Percentiles rank a stretch among this genome's conserved stretches.
Conservation (phyloP, 2,888 invertebrate species). For the Buathra laborator region DNA sequence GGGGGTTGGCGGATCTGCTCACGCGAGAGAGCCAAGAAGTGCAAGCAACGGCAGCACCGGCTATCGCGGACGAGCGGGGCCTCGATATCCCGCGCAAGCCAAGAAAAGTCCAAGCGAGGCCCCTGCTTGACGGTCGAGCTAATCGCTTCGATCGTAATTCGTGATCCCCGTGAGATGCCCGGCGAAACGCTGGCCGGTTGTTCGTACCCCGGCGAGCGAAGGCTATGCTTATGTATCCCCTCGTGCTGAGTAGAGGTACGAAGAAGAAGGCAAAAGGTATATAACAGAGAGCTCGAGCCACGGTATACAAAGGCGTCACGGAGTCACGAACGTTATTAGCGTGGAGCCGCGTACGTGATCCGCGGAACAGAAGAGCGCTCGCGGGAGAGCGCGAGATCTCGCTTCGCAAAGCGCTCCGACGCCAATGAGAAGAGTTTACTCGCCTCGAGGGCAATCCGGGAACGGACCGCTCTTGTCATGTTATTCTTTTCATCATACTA, state of each 20-base stretch:
- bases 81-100: constrained; percentile 40
- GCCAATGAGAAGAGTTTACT: constrained; percentile 65
- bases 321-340: constrained; percentile 76
- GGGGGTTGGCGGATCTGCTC: constrained; percentile 43
- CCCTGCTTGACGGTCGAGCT: constrained; percentile 40
- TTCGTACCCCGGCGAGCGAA: constrained; percentile 31
- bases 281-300: constrained; percentile 18
- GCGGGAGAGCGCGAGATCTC: constrained; percentile 34
- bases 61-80: constrained; percentile 1
- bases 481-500: constrained; percentile 52
- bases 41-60: background rate
- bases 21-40: constrained; percentile 23
- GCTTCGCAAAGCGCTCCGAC: constrained; percentile 54
- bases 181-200: constrained; percentile 24
- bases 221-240: constrained; percentile 42
- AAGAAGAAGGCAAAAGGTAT: constrained; percentile 51
- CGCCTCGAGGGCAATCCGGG: constrained; percentile 67
- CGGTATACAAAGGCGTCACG: constrained; percentile 66
- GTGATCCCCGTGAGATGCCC: constrained; percentile 61
- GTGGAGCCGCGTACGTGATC: constrained; percentile 66
- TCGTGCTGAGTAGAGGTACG: constrained; percentile 35
- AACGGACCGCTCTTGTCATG: constrained; percentile 52
- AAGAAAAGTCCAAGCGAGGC: constrained; percentile 41
- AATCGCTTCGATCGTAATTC: constrained; percentile 67
- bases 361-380: constrained; percentile 26